Evolutionary conservation across 2,888 invertebrate genomes (phyloP), one percentile per base, ranked within the genome.

Genomic region (Aleiodes testaceus): DNA sequence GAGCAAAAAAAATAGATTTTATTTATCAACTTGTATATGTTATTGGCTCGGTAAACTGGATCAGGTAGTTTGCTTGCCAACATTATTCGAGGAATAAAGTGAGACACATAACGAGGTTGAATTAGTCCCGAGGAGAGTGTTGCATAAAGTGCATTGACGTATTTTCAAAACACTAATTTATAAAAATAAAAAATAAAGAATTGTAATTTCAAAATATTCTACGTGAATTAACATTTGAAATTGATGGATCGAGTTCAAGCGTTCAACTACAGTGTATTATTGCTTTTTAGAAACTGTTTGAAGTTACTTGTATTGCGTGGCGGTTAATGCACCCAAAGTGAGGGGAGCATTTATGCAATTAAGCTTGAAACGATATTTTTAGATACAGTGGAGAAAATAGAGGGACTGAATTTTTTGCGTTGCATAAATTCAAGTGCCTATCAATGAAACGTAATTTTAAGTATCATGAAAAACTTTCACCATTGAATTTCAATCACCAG

Each of bases 31-130:
- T 53, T 61, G 45, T 64, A 64, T 45, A 36, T 70, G 64, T 70
- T 65, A 70, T 70, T 70, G 69, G 69, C 69, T 65, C 53, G 9
- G 64, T 20, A 53, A 65, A 70, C 47, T 44, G 47, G 64, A 70
- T 70, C 65, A 64, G 47, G 47, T 36, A 47, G 53, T n/a, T 9
- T 22, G 64, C 30, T 52, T 69, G 69, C 69, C 69, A 65, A 65
- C 65, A 70, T 65, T 70, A 70, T 70, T 70, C 52, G 65, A 55
- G 55, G 55, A 70, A 65, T 65, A 70, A 44, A 52, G 44, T 36
- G 26, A 20, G 22, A 18, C 20, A 26, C 49, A 61, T 61, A 44
- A 70, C 44, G 44, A 45, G 45, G 45, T 45, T n/a, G 44, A 30
- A 30, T 47, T 45, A 45, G 36, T 44, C 12, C 16, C 16, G 16